Percentiles rank a stretch among this genome's conserved stretches.
phyloP scores from a whole-genome alignment of 2,113 vertebrate species.

The Mellivora capensis region DNA sequence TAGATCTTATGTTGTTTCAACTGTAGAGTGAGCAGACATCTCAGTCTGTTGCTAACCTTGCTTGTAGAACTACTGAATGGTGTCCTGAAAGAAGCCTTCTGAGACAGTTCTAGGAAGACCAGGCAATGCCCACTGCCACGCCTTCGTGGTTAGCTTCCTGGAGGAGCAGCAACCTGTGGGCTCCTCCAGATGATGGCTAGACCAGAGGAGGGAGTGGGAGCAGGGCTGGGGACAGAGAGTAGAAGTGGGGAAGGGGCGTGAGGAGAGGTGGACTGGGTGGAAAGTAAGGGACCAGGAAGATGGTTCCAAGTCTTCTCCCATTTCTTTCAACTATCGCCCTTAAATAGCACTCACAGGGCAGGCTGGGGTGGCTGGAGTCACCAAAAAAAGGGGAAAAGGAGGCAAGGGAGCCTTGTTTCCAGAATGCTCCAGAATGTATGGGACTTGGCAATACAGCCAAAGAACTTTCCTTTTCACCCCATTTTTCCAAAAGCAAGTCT shows the following conservation, averaged over 20 bases:
- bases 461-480: not conserved
- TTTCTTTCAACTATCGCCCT: not conserved
- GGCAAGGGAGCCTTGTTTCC: not conserved
- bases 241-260: not conserved
- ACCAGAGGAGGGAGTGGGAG: not conserved
- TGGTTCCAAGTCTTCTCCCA: not conserved
- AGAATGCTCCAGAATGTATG: not conserved
- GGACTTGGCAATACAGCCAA: not conserved
- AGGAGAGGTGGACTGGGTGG: not conserved
- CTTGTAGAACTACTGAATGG: not conserved
- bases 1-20: not conserved
- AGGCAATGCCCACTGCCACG: not conserved
- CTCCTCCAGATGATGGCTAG: not conserved
- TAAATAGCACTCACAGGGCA: not conserved
- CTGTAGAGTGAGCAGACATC: not conserved
- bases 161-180: not conserved
- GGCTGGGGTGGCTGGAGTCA: not conserved
- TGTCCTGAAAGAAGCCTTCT: not conserved
- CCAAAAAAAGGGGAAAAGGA: not conserved
- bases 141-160: not conserved
- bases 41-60: not conserved
- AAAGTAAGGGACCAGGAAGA: not conserved
- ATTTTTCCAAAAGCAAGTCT: not conserved
- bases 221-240: not conserved
- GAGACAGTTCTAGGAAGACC: not conserved